Base-by-base conservation (phyloP, 2,113 vertebrate species). In the Strix aluco region DNA sequence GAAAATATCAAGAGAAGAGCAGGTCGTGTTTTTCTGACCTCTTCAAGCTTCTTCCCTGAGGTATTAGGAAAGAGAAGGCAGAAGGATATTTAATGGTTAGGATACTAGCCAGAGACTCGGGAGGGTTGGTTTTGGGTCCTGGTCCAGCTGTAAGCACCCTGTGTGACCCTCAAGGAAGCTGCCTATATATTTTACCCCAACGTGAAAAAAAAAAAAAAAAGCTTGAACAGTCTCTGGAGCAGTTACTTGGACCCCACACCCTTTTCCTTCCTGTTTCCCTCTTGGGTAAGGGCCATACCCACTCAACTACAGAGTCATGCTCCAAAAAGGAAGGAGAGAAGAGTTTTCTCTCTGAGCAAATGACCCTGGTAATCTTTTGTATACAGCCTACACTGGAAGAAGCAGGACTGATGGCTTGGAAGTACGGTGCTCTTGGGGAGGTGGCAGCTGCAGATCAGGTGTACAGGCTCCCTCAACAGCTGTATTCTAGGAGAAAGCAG, bases 221-320 rank as follows among this genome's bases (percentile, higher is more conserved):
- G 4, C 17, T 29, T 11, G 10, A 90, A 36, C 38, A 26, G 9
- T 22, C 34, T 65, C 44, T 66, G 12, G 26, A 93, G 46, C 30
- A 93, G 30, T 27, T 65, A 13, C 30, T 66, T 66, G 25, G 30
- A 92, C 36, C 46, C 74, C 36, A 74, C 65, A 66, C 51, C 59
- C 61, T 87, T 81, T 87, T 90, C 40, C 81, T 89, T 86, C 89
- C 90, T 74, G 30, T 52, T 93, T 92, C 51, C 57, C 38, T 82
- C 71, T 36, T 54, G 67, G 36, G 25, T 29, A 78, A 73, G 47
- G 46, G 81, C 59, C 36, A 25, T 34, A 25, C 15, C 15, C 63
- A 51, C 40, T 82, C 46, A 88, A 12, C 44, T 55, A 78, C 15
- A 66, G 67, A 42, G 66, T 38, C 4, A 0, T 49, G 9, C 32